Conservation (phyloP, 2,113 vertebrate species). For the Arvicanthis niloticus region DNA sequence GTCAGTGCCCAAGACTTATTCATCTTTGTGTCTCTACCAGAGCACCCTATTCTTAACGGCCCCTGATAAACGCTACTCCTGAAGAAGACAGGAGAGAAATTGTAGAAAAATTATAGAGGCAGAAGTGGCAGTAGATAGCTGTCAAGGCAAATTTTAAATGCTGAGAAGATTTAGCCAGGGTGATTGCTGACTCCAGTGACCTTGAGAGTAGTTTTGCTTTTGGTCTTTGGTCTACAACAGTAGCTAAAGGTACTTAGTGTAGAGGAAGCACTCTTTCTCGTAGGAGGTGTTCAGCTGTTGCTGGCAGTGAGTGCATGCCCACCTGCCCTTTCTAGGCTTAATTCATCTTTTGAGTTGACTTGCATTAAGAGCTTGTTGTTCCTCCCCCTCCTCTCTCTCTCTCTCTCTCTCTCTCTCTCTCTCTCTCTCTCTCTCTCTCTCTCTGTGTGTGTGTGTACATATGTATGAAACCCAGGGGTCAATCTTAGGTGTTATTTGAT, state of each 20-base stretch:
- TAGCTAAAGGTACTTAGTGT: not conserved
- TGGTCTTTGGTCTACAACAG: not conserved
- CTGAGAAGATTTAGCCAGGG: not conserved
- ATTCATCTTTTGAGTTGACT: not conserved
- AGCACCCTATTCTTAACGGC: not conserved
- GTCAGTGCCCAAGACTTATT: not conserved
- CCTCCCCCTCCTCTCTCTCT: no score
- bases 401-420: no score
- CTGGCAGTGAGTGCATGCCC: not conserved
- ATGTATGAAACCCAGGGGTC: not conserved
- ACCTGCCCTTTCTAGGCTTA: not conserved
- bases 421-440: no score
- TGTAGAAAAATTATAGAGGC: not conserved
- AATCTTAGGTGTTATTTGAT: not conserved
- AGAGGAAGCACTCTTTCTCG: not conserved
- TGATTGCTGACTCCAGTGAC: not conserved
- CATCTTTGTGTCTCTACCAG: not conserved
- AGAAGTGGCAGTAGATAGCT: not conserved
- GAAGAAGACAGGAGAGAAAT: not conserved
- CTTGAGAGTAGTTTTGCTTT: not conserved
- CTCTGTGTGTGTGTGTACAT: not conserved
- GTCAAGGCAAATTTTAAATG: not conserved
- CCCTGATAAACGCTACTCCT: not conserved
- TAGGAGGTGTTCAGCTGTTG: not conserved
- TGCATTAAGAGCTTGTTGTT: not conserved